phyloP scores from a whole-genome alignment of 2,888 invertebrate species.

The Agrotis segetum region DNA sequence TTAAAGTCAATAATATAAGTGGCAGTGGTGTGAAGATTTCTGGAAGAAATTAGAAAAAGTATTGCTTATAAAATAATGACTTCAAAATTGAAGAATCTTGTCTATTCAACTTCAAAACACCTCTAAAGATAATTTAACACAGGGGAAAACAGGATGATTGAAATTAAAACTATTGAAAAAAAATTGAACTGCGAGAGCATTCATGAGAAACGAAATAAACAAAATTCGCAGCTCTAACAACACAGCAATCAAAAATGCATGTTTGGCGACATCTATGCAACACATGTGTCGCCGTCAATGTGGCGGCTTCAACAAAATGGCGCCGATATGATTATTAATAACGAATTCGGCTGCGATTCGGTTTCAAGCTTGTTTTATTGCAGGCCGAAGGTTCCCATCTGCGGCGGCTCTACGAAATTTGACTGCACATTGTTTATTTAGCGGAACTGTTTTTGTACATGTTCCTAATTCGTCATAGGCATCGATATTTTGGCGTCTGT shows the following conservation, averaged over 20 bases:
- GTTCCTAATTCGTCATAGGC: conserved; percentile 70
- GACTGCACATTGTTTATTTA: conserved; percentile 84
- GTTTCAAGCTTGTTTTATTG: conserved; percentile 85
- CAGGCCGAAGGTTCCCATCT: conserved; percentile 83
- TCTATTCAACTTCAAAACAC: neutral
- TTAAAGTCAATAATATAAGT: neutral
- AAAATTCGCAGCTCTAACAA: conserved; percentile 33
- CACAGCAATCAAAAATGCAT: conserved; percentile 43
- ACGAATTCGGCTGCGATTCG: conserved; percentile 84
- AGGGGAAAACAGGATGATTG: neutral
- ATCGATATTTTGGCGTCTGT: conserved; percentile 59
- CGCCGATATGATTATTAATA: conserved; percentile 90
- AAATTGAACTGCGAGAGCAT: neutral
- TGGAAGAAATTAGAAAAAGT: no score
- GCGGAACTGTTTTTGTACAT: conserved; percentile 83
- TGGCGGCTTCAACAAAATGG: conserved; percentile 82
- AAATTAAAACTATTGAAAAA: neutral
- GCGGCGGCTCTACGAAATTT: conserved; percentile 82
- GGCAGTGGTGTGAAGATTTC: no score
- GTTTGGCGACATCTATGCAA: conserved; percentile 64
- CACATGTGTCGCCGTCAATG: conserved; percentile 72
- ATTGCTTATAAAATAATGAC: no score
- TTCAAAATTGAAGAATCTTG: no score
- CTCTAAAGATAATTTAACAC: neutral
- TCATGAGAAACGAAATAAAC: conserved; percentile 13